These are phyloP conservation scores for Epistrophe grossulariae DNA, from an alignment of 2,888 invertebrate genomes.

Conservation along the genomic window DNA sequence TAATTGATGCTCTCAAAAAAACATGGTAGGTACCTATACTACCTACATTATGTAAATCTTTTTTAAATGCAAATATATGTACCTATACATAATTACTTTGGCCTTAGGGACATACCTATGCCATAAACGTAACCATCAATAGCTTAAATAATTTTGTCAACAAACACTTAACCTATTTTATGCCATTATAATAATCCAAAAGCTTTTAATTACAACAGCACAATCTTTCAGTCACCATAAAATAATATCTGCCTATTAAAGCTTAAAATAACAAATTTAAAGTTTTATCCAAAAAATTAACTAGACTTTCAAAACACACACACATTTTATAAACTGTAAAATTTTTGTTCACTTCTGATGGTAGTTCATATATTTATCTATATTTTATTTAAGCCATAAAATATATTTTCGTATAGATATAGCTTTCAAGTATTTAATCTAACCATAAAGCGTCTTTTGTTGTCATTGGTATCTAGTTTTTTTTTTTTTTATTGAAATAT, in stretches of 20 bases:
- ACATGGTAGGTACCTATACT: not conserved
- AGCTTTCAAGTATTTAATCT: constrained; percentile 73
- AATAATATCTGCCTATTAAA: not conserved
- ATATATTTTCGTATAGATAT: constrained; percentile 52
- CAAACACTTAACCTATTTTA: constrained; percentile 72
- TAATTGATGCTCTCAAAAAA: not conserved
- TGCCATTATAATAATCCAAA: constrained; percentile 60
- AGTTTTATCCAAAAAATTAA: not conserved
- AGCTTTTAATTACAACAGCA: constrained; percentile 56
- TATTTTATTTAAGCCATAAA: constrained; percentile 55
- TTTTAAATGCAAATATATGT: not conserved
- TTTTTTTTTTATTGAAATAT: not conserved
- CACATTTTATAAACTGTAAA: constrained; percentile 58
- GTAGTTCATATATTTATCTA: not conserved
- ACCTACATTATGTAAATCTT: not conserved
- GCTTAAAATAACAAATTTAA: not conserved
- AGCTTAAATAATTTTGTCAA: constrained; percentile 64
- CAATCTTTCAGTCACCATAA: not conserved
- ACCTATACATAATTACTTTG: not conserved
- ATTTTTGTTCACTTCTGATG: constrained; percentile 21
- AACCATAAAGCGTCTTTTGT: constrained; percentile 70
- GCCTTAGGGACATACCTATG: constrained; percentile 5
- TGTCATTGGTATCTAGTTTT: constrained; percentile 33
- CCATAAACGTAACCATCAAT: not conserved
- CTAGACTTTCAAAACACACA: not conserved